A percentile compares a stretch with the other conserved stretches of the same genome.
phyloP scores from a whole-genome alignment of 2,888 invertebrate genomes.

The Papilio demoleus region DNA sequence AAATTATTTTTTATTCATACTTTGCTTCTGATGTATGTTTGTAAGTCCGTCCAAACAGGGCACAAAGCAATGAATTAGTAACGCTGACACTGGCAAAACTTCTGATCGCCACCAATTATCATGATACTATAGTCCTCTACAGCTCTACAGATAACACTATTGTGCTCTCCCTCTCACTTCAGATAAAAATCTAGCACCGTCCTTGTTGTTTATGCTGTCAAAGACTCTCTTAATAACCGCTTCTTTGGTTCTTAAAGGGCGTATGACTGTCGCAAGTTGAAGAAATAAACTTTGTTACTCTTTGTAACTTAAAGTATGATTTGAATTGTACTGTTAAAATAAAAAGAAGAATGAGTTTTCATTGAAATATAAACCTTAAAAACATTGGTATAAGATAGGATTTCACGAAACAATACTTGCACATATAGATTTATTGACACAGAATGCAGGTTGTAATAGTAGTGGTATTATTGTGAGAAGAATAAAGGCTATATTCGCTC shows the following conservation, averaged over 20 bases:
- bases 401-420: conserved; percentile 37
- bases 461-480: conserved; percentile 61
- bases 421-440: conserved; percentile 15
- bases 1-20: neutral
- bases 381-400: conserved; percentile 37
- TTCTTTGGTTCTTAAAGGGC: conserved; percentile 44
- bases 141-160: conserved; percentile 53
- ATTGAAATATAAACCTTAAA: conserved; percentile 32
- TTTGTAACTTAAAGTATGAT: neutral
- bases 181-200: conserved; percentile 43
- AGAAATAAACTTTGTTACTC: conserved; percentile 16
- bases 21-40: neutral
- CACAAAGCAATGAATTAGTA: conserved; percentile 71
- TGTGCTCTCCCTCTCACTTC: conserved; percentile 48
- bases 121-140: conserved; percentile 59
- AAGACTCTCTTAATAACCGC: conserved; percentile 68
- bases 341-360: neutral
- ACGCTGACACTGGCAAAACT: conserved; percentile 80
- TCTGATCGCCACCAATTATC: conserved; percentile 81
- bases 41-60: conserved; percentile 56
- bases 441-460: conserved; percentile 54
- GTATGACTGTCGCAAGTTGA: neutral
- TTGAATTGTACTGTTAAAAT: neutral
- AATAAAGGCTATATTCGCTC: conserved; percentile 76
- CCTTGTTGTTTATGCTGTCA: conserved; percentile 59